These are phyloP conservation scores for Meloe dianella DNA, from an alignment of 2,888 invertebrate species.

Conservation along the genomic window DNA sequence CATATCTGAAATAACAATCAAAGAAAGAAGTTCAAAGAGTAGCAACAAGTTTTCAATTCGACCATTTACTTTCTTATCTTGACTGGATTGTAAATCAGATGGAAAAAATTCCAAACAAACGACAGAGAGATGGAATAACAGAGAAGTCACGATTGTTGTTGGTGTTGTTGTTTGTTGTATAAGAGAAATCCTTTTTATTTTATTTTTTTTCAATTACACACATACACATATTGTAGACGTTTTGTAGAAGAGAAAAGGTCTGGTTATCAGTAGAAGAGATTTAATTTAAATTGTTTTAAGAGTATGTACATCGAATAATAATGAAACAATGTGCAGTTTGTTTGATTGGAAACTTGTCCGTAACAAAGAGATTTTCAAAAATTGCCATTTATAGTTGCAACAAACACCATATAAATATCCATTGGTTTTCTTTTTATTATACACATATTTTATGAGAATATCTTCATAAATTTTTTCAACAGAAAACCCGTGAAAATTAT, in stretches of 20 bases:
- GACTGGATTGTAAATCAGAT: constrained; percentile 8
- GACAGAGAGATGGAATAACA: neutral
- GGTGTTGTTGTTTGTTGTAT: neutral
- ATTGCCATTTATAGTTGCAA: neutral
- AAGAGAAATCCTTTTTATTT: constrained; percentile 11
- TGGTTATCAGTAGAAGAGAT: constrained; percentile 8
- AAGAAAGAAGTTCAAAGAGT: constrained; percentile 10
- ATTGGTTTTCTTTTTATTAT: neutral
- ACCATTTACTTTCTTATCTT: constrained; percentile 13
- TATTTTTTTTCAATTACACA: constrained; percentile 3
- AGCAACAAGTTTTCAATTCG: constrained; percentile 13
- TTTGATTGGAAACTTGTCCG: neutral
- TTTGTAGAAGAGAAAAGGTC: neutral
- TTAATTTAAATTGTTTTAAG: constrained; percentile 1
- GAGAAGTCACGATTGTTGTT: constrained; percentile 8
- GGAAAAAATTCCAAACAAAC: neutral
- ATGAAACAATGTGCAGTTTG: neutral
- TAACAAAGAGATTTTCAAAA: neutral
- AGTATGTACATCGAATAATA: neutral
- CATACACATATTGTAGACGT: too few relatives aligned
- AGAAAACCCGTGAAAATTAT: neutral
- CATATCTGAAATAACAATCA: constrained; percentile 4
- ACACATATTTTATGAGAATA: neutral
- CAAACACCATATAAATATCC: neutral
- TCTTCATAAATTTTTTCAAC: neutral